Conservation (phyloP, 2,888 invertebrate genomes). For the Lepeophtheirus nordmannii region DNA sequence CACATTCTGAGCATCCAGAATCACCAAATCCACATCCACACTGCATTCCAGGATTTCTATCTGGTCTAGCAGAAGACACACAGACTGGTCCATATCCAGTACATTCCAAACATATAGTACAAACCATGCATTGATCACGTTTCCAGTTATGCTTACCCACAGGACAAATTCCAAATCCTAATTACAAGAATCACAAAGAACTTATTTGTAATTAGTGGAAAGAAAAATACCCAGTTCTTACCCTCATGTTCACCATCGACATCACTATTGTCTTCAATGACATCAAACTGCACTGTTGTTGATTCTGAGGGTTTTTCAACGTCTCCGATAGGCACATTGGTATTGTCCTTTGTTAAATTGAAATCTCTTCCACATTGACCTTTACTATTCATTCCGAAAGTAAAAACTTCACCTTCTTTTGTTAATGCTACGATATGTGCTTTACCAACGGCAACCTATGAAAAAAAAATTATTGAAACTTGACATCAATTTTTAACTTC, state of each 20-base stretch:
- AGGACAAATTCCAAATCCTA: constrained; percentile 41
- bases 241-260: constrained; percentile 41
- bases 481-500: constrained; percentile 28
- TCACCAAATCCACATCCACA: constrained; percentile 93
- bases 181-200: neutral
- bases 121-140: constrained; percentile 68
- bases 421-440: constrained; percentile 84
- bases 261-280: neutral
- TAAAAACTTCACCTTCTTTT: constrained; percentile 72
- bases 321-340: neutral
- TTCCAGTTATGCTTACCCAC: constrained; percentile 61
- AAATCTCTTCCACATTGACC: constrained; percentile 87
- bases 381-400: constrained; percentile 93
- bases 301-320: too few species aligned
- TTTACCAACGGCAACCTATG: constrained; percentile 71
- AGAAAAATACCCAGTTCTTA: too few species aligned
- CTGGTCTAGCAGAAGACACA: constrained; percentile 55
- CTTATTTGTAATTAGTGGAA: too few species aligned
- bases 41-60: constrained; percentile 46
- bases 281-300: neutral
- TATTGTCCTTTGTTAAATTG: constrained; percentile 2
- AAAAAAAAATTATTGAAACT: constrained; percentile 26
- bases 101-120: constrained; percentile 77
- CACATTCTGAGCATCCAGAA: constrained; percentile 80
- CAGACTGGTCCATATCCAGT: constrained; percentile 80